These are phyloP conservation scores for Uropetala carovei DNA, from an alignment of 2,888 invertebrate genomes.

Conservation along the genomic window DNA sequence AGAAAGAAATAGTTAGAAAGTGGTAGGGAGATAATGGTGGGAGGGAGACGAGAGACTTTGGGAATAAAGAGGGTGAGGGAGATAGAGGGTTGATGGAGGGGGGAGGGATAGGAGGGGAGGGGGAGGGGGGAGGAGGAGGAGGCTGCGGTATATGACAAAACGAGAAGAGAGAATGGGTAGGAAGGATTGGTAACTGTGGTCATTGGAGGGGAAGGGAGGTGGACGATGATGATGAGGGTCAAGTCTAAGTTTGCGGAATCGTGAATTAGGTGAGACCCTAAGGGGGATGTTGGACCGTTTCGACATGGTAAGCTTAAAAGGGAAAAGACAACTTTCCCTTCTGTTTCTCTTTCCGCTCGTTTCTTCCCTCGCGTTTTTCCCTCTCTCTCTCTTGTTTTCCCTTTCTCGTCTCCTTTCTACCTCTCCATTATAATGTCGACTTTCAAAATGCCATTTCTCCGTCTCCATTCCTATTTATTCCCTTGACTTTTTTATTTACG, in stretches of 20 bases:
- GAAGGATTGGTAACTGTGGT: not conserved
- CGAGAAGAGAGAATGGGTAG: not conserved
- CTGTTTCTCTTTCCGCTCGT: not conserved
- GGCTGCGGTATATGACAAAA: too few species aligned
- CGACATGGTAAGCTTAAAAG: conserved; percentile 24
- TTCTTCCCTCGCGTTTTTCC: not conserved
- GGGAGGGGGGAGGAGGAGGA: not conserved
- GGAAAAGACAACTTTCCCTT: conserved; percentile 3
- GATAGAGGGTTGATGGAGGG: not conserved
- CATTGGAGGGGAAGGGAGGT: not conserved
- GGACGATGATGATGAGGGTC: conserved; percentile 31
- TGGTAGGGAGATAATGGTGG: too few species aligned
- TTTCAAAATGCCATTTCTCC: not conserved
- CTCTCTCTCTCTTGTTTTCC: not conserved
- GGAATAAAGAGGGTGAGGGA: not conserved
- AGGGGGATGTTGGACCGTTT: not conserved
- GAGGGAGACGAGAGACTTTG: not conserved
- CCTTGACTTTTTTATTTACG: not conserved
- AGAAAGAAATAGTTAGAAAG: not conserved
- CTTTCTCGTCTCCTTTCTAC: not conserved
- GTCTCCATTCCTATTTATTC: not conserved
- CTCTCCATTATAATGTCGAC: not conserved
- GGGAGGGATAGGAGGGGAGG: not conserved
- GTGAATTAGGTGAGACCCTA: conserved; percentile 29
- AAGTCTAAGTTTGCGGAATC: conserved; percentile 14